A percentile compares a stretch with the other conserved stretches of the same genome.
phyloP scores from a whole-genome alignment of 2,113 vertebrate species.

The Ophiodon elongatus region DNA sequence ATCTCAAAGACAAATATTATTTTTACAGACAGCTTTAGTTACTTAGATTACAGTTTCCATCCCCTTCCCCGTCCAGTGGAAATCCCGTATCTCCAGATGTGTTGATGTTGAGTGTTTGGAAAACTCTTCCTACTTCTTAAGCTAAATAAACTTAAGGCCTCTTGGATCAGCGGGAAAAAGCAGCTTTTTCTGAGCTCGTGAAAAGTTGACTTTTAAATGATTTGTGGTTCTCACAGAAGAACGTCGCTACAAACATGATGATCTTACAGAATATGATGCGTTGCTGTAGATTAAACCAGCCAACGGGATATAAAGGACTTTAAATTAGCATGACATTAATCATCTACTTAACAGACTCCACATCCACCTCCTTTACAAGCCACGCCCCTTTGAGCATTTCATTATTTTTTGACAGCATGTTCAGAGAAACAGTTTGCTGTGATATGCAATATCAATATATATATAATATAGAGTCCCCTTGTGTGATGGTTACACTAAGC shows the following conservation, averaged over 20 bases:
- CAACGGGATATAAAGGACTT: background rate
- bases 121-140: no score
- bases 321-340: no score
- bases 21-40: background rate
- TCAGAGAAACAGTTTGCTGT: background rate
- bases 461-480: background rate
- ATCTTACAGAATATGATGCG: background rate
- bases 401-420: background rate
- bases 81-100: no score
- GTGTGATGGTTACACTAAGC: slow-evolving; percentile 10
- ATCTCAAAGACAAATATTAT: background rate
- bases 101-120: no score
- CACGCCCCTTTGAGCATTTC: background rate
- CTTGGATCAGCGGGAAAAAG: no score
- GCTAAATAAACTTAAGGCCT: no score
- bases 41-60: no score
- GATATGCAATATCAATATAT: background rate
- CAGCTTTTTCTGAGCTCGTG: background rate
- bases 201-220: background rate
- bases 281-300: background rate
- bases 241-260: background rate
- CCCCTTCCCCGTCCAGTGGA: no score
- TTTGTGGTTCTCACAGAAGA: background rate
- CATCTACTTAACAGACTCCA: background rate
- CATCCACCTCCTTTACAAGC: background rate